These are phyloP conservation scores for Xiphorhynchus elegans DNA, from an alignment of 2,113 vertebrate species.

Conservation along the genomic window DNA sequence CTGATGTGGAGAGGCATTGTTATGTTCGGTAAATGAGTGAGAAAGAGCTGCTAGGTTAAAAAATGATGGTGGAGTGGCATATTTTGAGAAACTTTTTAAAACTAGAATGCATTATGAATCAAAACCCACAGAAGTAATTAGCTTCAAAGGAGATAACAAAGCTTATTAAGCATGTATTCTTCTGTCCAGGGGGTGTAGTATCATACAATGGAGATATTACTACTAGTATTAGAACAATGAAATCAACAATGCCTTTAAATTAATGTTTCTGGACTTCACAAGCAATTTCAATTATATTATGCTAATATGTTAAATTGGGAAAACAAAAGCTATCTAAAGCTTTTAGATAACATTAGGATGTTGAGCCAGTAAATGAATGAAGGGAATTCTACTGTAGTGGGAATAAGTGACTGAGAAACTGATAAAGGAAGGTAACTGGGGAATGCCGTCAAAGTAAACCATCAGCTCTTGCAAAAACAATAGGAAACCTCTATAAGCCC, in stretches of 20 bases:
- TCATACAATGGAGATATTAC: background rate
- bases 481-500: background rate
- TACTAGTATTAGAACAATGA: background rate
- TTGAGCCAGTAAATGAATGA: background rate
- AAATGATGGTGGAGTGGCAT: background rate
- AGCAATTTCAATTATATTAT: constrained; percentile 54
- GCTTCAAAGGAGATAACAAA: constrained; percentile 31
- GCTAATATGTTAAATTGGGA: constrained; percentile 32
- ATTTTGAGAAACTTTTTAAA: constrained; percentile 11
- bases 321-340: constrained; percentile 9
- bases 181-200: constrained; percentile 10
- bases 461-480: background rate
- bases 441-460: background rate
- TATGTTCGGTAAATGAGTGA: background rate
- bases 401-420: background rate
- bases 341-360: constrained; percentile 6
- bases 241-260: constrained; percentile 40
- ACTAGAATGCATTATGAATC: background rate
- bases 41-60: background rate
- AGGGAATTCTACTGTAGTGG: background rate
- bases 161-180: constrained; percentile 29
- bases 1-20: background rate
- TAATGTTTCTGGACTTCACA: constrained; percentile 35
- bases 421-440: background rate
- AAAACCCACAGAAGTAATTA: constrained; percentile 32